Evolutionary conservation across 2,888 invertebrate species (phyloP), one percentile per base, ranked within the genome.

Genomic region (Drosophila greeni): DNA sequence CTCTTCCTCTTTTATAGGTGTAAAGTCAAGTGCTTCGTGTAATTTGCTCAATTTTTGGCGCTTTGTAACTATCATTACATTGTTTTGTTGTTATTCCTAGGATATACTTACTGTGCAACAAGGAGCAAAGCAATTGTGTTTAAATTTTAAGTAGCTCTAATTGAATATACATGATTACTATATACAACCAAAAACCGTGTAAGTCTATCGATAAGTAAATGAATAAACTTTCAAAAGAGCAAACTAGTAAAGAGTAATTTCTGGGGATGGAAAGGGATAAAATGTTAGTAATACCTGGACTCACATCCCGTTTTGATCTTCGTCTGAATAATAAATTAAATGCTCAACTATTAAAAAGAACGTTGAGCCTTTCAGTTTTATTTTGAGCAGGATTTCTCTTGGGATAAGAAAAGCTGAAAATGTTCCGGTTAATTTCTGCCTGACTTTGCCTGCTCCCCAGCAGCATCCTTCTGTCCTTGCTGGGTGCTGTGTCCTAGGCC

Each of bases 1-100:
- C 33, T 16, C 18, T 20, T 18, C 16, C 33, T 43, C 16, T n/a
- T 66, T 61, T 57, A 20, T 53, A 59, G 42, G 42, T 74, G 45
- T 73, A 70, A 64, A 36, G 58, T 76, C 67, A 76, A 78, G 67
- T 76, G 77, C 69, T 74, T 74, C 64, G 52, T 71, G 82, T 72
- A 81, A 71, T 78, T 80, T 80, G 79, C 79, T 80, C 79, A 80
- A 80, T 80, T 81, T 72, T 75, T 62, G 59, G 67, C 73, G 82
- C 83, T 83, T 80, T 78, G 73, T 72, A 73, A 73, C 68, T 80
- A 58, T 62, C 37, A 59, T 66, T 64, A 59, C 18, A 60, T 64
- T 34, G 59, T 70, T 67, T 52, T 45, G 45, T 53, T 48, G 48
- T 59, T 59, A 36, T 49, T 49, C 34, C 43, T 54, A 31, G 34